Base-by-base conservation (phyloP, 1,140 invertebrate genomes). In the Achroia grisella region DNA sequence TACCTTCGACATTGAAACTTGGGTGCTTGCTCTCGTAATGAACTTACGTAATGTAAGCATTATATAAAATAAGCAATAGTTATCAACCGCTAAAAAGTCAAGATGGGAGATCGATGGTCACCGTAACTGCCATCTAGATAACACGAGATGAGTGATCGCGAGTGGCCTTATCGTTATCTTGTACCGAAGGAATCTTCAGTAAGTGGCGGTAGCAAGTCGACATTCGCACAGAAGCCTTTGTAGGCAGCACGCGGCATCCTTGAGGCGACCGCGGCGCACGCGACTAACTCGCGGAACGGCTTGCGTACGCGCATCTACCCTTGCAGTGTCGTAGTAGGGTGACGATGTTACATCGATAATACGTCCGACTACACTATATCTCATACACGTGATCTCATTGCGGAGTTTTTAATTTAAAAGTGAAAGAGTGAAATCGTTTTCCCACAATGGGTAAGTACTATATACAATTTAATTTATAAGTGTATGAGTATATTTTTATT, bases 191-290 rank as follows among this genome's bases (percentile, higher is more conserved):
- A 77, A 71, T 80, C 73, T 68, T 81, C 63, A 43, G 53, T 44
- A 53, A 50, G 51, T 46, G 59, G 41, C 63, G 71, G 68, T 63
- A 65, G 59, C 59, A 37, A 59, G 39, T 41, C 51, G 57, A 57
- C 79, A 84, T 81, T 84, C 73, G 77, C 75, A 71, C 64, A 62
- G 67, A 73, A 84, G 79, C 75, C 79, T 76, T 57, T 56, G 70
- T 54, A 62, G 70, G 68, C 71, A 64, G 35, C 73, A 79, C 77
- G 79, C 74, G 79, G 60, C 56, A 77, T 68, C 75, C 69, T 76
- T 71, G 68, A 62, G 70, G 66, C 60, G 29, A 52, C 42, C 52
- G 46, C 43, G 30, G 48, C 43, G 51, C 46, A 53, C 39, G 45
- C 56, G 59, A 50, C 45, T 13, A 10, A n/a, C 29, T 27, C 42